Percentiles rank a stretch among this genome's conserved stretches.
Conservation (phyloP, 1,140 invertebrate species). For the Calephelis virginiensis region DNA sequence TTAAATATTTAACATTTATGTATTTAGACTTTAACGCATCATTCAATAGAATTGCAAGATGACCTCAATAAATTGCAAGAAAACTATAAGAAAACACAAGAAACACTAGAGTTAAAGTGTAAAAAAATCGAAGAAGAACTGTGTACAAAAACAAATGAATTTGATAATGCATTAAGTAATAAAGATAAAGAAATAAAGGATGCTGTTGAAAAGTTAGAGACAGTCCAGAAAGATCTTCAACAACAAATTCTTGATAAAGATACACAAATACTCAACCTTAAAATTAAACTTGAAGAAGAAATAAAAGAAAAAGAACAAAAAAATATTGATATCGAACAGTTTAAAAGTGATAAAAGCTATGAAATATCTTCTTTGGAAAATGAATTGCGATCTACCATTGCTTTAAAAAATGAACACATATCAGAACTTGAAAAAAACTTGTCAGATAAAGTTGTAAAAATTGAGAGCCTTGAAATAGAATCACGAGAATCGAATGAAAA, state of each 20-base stretch:
- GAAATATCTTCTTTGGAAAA: conserved; percentile 20
- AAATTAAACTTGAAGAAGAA: conserved; percentile 12
- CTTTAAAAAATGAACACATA: conserved; percentile 34
- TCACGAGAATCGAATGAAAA: not conserved
- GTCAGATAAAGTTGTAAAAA: not conserved
- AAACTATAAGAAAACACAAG: conserved; percentile 44
- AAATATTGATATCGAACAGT: conserved; percentile 31
- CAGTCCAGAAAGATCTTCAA: conserved; percentile 26
- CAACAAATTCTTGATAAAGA: conserved; percentile 32
- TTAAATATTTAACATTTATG: conserved; percentile 12
- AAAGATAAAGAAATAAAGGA: conserved; percentile 53
- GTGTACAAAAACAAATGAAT: conserved; percentile 40
- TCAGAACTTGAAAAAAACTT: not conserved
- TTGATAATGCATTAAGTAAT: conserved; percentile 36
- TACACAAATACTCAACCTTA: conserved; percentile 22
- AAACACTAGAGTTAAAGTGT: conserved; percentile 38
- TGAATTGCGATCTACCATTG: conserved; percentile 38
- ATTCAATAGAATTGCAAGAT: conserved; percentile 44
- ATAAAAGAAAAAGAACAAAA: conserved; percentile 27
- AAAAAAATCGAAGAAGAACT: conserved; percentile 41
- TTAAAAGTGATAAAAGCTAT: conserved; percentile 33
- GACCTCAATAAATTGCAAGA: conserved; percentile 49
- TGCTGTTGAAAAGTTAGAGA: conserved; percentile 38
- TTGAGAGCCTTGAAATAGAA: not conserved
- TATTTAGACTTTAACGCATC: conserved; percentile 47